Conservation (phyloP, 1,140 invertebrate species). For the Amphibalanus amphitrite region DNA sequence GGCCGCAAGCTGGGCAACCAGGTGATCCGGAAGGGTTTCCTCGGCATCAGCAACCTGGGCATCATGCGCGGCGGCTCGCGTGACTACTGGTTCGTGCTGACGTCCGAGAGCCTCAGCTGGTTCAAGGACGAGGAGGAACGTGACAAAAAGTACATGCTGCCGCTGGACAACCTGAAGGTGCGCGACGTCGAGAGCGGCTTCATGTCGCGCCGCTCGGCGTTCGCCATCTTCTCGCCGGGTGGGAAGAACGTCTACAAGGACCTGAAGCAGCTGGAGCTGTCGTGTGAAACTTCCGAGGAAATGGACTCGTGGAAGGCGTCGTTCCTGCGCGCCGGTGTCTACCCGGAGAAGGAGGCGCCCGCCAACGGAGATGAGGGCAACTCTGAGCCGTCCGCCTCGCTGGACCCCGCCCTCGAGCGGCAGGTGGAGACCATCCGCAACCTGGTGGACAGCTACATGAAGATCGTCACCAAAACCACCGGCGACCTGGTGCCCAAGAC, state of each 20-base stretch:
- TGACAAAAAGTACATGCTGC: conserved; percentile 72
- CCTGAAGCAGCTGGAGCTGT: conserved; percentile 91
- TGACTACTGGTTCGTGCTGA: conserved; percentile 99
- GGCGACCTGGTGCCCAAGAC: conserved; percentile 95
- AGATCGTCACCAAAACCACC: conserved; percentile 97
- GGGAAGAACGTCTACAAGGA: conserved; percentile 92
- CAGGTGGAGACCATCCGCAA: conserved; percentile 99
- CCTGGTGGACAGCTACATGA: conserved; percentile 98
- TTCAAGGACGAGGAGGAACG: conserved; percentile 74
- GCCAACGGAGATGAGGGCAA: conserved; percentile 74
- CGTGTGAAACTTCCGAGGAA: conserved; percentile 93
- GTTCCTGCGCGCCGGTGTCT: conserved; percentile 62
- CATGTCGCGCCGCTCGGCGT: conserved; percentile 93
- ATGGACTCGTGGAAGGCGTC: conserved; percentile 93
- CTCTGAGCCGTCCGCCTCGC: conserved; percentile 47
- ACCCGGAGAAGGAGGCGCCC: conserved; percentile 89
- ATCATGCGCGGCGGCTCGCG: conserved; percentile 96
- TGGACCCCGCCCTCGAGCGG: conserved; percentile 93
- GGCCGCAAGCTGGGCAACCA: conserved; percentile 84
- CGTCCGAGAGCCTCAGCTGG: conserved; percentile 96
- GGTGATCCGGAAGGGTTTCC: conserved; percentile 97
- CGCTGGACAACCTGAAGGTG: conserved; percentile 56
- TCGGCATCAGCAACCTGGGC: conserved; percentile 93
- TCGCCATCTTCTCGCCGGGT: conserved; percentile 96
- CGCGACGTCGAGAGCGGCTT: conserved; percentile 95